A percentile compares a stretch with the other conserved stretches of the same genome.
Conservation (phyloP, 2,888 invertebrate genomes). For the Notodonta dromedarius region DNA sequence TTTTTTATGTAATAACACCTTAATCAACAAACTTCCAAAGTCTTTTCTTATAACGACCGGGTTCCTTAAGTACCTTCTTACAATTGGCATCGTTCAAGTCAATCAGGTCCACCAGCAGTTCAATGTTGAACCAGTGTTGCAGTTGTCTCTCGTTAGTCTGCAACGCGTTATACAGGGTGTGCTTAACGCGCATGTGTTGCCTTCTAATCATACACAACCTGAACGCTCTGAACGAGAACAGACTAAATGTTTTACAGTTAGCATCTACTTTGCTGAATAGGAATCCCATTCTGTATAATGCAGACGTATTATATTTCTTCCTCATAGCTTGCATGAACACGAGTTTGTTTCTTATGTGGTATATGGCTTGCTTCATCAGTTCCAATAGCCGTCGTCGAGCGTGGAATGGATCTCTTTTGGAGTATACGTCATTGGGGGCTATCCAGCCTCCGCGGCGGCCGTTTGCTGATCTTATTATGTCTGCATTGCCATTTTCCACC, state of each 20-base stretch:
- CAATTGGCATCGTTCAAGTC: constrained; percentile 40
- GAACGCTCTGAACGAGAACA: constrained; percentile 35
- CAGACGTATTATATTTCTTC: constrained; percentile 27
- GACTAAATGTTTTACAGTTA: constrained; percentile 43
- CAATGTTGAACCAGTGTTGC: constrained; percentile 52
- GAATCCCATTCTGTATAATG: constrained; percentile 66
- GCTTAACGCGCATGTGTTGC: background rate
- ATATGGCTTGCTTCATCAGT: constrained; percentile 63
- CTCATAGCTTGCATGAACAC: constrained; percentile 54
- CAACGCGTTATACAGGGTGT: constrained; percentile 32
- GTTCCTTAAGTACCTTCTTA: constrained; percentile 20
- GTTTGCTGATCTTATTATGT: constrained; percentile 24
- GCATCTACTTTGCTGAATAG: constrained; percentile 57
- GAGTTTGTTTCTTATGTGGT: constrained; percentile 59
- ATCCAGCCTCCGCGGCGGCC: constrained; percentile 42
- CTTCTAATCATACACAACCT: constrained; percentile 30
- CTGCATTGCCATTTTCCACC: constrained; percentile 41
- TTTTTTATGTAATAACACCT: background rate
- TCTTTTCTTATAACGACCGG: constrained; percentile 24
- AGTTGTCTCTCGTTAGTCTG: constrained; percentile 44
- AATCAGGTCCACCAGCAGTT: constrained; percentile 50
- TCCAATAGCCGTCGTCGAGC: constrained; percentile 49
- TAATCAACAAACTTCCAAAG: constrained; percentile 46
- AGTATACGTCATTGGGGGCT: constrained; percentile 14
- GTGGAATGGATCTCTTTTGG: constrained; percentile 28